Evolutionary conservation across 2,797 vertebrate species (phyloP).

Genomic region (Clarias fuscus): DNA sequence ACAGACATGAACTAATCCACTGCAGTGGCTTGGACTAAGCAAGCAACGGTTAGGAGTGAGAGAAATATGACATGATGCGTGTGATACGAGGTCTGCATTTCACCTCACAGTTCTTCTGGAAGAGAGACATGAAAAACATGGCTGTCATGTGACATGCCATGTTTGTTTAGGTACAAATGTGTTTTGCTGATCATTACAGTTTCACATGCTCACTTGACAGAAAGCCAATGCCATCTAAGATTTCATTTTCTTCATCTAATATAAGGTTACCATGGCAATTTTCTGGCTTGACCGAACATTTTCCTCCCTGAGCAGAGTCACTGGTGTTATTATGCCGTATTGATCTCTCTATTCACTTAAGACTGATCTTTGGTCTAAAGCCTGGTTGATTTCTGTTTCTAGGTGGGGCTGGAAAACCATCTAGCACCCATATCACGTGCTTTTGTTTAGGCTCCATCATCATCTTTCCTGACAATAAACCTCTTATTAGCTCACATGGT

Average conservation of each 20-base stretch:
- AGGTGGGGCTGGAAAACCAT: conserved; percentile 55
- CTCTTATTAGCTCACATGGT: conserved; percentile 18
- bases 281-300: conserved; percentile 28
- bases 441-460: conserved; percentile 53
- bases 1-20: conserved; percentile 55
- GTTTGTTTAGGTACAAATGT: not conserved
- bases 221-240: not conserved
- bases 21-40: conserved; percentile 17
- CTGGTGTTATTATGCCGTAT: conserved; percentile 31
- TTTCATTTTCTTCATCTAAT: conserved; percentile 38
- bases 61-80: not conserved
- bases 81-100: not conserved
- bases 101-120: not conserved
- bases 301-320: conserved; percentile 27
- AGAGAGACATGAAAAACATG: not conserved
- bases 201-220: not conserved
- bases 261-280: conserved; percentile 50
- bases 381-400: conserved; percentile 50
- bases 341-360: conserved; percentile 21
- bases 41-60: not conserved
- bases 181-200: not conserved
- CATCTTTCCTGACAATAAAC: conserved; percentile 36
- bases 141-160: not conserved
- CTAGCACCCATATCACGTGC: conserved; percentile 30
- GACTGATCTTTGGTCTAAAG: conserved; percentile 22